Percentiles rank a stretch among this genome's conserved stretches.
Conservation (phyloP, 1,140 invertebrate genomes). For the Globodera rostochiensis region DNA sequence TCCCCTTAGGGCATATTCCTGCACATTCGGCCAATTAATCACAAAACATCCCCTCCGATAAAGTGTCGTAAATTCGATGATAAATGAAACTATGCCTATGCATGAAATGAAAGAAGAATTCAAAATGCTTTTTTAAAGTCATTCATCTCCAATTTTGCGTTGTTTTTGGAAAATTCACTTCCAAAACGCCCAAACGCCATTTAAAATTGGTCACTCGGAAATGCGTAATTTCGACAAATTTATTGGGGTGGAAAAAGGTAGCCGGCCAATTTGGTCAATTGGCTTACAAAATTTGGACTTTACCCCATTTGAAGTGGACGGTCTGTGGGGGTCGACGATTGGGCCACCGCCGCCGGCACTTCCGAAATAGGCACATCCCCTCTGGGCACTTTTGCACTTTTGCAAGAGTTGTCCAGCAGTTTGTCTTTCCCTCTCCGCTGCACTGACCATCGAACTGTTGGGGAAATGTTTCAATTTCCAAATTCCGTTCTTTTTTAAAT, state of each 20-base stretch:
- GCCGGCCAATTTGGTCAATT: too few relatives aligned
- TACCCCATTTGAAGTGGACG: conserved; percentile 10
- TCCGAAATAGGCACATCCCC: conserved; percentile 4
- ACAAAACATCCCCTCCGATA: background rate
- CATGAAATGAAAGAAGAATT: background rate
- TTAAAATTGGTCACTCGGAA: background rate
- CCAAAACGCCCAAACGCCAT: background rate
- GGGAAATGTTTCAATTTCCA: background rate
- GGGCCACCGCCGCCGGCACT: background rate
- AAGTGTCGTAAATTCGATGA: background rate
- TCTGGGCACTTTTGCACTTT: conserved; percentile 10
- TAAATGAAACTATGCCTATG: background rate
- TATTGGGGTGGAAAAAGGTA: background rate
- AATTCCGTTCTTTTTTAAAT: background rate
- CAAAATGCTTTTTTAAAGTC: background rate
- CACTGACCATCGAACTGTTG: background rate
- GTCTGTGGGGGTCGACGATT: background rate
- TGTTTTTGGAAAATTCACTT: too few relatives aligned
- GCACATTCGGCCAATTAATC: background rate
- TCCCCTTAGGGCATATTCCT: background rate
- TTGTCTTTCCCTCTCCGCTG: background rate
- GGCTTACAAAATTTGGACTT: background rate
- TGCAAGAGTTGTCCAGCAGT: background rate
- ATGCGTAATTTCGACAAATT: background rate
- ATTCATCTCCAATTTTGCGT: too few relatives aligned